A percentile compares a stretch with the other conserved stretches of the same genome.
phyloP scores from a whole-genome alignment of 1,140 invertebrate genomes.

The Limonius californicus region DNA sequence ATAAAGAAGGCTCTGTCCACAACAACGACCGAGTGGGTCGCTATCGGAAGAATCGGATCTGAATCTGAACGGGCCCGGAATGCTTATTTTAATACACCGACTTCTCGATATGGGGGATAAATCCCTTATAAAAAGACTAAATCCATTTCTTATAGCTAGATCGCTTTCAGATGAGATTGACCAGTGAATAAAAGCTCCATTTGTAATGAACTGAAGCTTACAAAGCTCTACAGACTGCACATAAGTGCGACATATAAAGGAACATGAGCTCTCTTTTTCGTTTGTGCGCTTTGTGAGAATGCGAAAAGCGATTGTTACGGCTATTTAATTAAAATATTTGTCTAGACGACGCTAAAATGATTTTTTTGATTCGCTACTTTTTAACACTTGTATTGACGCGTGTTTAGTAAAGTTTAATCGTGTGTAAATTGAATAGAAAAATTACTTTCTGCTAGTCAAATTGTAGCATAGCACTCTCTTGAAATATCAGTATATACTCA shows the following conservation, averaged over 20 bases:
- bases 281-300: constrained; percentile 9
- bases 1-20: constrained; percentile 31
- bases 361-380: too few species aligned
- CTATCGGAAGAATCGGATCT: constrained; percentile 16
- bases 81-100: constrained; percentile 25
- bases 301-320: too few species aligned
- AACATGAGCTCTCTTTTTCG: constrained; percentile 20
- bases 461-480: too few species aligned
- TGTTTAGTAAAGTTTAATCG: too few species aligned
- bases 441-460: too few species aligned
- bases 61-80: constrained; percentile 11
- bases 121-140: constrained; percentile 42
- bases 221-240: constrained; percentile 24
- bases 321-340: too few species aligned
- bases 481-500: too few species aligned
- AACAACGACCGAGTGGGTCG: constrained; percentile 20
- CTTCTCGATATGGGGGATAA: constrained; percentile 35
- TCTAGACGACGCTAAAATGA: too few species aligned
- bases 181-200: constrained; percentile 46
- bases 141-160: constrained; percentile 45
- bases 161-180: constrained; percentile 47
- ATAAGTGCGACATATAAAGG: constrained; percentile 24
- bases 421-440: too few species aligned
- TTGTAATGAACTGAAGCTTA: constrained; percentile 43
- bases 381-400: too few species aligned